phyloP scores from a whole-genome alignment of 2,797 vertebrate genomes.

The Ataeniobius toweri region DNA sequence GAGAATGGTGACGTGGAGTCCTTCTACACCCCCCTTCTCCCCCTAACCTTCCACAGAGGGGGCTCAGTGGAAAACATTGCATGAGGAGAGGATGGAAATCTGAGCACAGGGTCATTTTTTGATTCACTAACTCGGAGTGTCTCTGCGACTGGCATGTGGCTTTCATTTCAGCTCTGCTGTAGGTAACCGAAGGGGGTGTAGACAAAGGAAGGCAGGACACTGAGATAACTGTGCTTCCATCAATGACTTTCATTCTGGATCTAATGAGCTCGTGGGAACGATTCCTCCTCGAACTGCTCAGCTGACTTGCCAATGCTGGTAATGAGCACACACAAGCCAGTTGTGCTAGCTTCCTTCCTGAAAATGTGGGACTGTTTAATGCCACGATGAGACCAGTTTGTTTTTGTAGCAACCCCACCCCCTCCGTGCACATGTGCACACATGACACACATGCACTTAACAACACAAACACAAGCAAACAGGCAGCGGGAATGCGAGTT shows the following conservation, averaged over 20 bases:
- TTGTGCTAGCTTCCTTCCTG: constrained; percentile 45
- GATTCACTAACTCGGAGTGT: constrained; percentile 56
- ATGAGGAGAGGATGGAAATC: constrained; percentile 50
- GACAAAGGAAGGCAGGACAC: constrained; percentile 33
- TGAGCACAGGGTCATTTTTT: constrained; percentile 48
- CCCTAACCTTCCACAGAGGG: constrained; percentile 8
- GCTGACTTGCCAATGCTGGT: constrained; percentile 34
- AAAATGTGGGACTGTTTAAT: constrained; percentile 72
- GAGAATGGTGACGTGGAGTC: constrained; percentile 36
- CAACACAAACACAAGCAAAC: constrained; percentile 55
- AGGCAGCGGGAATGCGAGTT: constrained; percentile 28
- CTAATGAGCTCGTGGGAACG: constrained; percentile 39
- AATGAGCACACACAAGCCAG: constrained; percentile 32
- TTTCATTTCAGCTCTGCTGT: constrained; percentile 75
- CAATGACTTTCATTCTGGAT: constrained; percentile 37
- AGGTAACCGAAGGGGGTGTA: constrained; percentile 53
- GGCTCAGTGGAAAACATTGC: constrained; percentile 67
- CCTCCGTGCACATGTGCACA: constrained; percentile 22
- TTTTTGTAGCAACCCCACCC: constrained; percentile 38
- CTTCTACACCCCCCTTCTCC: background rate
- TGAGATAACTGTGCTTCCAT: constrained; percentile 60
- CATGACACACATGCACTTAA: constrained; percentile 30
- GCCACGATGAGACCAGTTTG: constrained; percentile 68
- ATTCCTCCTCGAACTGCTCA: constrained; percentile 35
- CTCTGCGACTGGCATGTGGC: constrained; percentile 63